Conservation (phyloP, 2,888 invertebrate species). For the Tromatobia lineatoria region DNA sequence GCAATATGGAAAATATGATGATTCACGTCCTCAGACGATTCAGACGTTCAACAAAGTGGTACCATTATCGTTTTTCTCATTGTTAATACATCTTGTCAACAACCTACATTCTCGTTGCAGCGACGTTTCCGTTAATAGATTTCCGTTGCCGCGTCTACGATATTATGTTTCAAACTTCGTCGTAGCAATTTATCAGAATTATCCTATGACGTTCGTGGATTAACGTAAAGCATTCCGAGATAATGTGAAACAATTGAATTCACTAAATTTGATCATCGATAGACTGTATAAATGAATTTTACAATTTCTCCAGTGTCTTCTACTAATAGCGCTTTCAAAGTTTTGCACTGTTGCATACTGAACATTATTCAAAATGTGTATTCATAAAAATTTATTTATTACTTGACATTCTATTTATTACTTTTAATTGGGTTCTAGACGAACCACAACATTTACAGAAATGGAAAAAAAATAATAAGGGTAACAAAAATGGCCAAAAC, state of each 20-base stretch:
- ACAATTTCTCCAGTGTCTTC: not conserved
- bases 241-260: not conserved
- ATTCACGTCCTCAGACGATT: constrained; percentile 31
- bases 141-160: not conserved
- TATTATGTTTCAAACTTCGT: not conserved
- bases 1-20: not conserved
- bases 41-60: not conserved
- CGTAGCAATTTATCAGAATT: not conserved
- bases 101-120: not conserved
- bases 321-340: not conserved
- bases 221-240: not conserved
- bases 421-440: not conserved
- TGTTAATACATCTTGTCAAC: not conserved
- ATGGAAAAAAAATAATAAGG: not conserved
- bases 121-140: too few relatives aligned
- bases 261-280: not conserved
- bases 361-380: not conserved
- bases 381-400: not conserved
- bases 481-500: not conserved
- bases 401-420: not conserved
- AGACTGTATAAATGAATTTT: not conserved
- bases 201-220: not conserved
- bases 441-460: not conserved
- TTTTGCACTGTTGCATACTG: not conserved
- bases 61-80: not conserved